Evolutionary conservation across 92 coral and sea anemone species (phyloP).

Genomic region (Meandrina meandrites): DNA sequence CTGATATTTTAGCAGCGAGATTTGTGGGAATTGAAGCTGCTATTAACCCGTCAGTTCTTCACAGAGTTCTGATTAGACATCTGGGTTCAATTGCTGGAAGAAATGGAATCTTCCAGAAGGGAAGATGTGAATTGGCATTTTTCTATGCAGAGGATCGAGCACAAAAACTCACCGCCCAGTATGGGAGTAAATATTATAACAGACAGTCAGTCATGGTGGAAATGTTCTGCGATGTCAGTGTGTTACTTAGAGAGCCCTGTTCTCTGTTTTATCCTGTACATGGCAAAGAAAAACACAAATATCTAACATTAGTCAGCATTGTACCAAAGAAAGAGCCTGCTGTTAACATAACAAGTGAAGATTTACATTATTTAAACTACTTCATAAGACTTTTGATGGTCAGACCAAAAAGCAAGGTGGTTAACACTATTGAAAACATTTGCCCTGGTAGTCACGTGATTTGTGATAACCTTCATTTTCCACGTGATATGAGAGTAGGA

Average conservation of each 20-base stretch:
- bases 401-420: slow-evolving; percentile 74
- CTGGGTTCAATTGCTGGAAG: slow-evolving; percentile 68
- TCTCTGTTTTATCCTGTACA: slow-evolving; percentile 75
- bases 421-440: slow-evolving; percentile 79
- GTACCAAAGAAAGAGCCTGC: slow-evolving; percentile 70
- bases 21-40: slow-evolving; percentile 92
- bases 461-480: slow-evolving; percentile 62
- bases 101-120: slow-evolving; percentile 85
- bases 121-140: slow-evolving; percentile 85
- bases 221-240: slow-evolving; percentile 77
- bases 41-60: slow-evolving; percentile 55
- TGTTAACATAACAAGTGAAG: slow-evolving; percentile 60
- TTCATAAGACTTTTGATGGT: slow-evolving; percentile 83
- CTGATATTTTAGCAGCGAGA: slow-evolving; percentile 69
- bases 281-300: slow-evolving; percentile 59
- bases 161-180: slow-evolving; percentile 79
- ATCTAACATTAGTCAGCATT: slow-evolving; percentile 74
- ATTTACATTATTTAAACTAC: slow-evolving; percentile 74
- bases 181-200: slow-evolving; percentile 81
- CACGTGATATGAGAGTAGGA: slow-evolving; percentile 57
- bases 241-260: slow-evolving; percentile 77
- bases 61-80: slow-evolving; percentile 75
- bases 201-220: slow-evolving; percentile 83
- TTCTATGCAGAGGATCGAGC: slow-evolving; percentile 88
- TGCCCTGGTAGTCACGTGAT: slow-evolving; percentile 84